A percentile compares a stretch with the other conserved stretches of the same genome.
Conservation (phyloP, 2,113 vertebrate genomes). For the Macrotus californicus region DNA sequence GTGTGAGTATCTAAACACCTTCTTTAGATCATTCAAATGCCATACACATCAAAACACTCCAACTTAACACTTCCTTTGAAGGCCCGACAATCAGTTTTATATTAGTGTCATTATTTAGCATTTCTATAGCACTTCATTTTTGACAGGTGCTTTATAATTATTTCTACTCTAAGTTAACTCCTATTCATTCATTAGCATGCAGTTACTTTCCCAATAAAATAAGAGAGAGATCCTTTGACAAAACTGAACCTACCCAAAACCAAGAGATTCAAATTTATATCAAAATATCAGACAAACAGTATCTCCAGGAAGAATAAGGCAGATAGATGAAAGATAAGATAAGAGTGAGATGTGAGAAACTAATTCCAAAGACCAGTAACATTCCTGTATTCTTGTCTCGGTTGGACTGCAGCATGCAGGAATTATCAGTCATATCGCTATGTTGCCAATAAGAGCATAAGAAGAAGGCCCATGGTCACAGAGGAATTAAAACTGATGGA, state of each 20-base stretch:
- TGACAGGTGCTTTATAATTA: slow-evolving; percentile 69
- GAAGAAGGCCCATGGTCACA: not conserved
- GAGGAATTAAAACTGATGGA: not conserved
- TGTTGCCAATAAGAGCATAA: not conserved
- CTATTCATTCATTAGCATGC: slow-evolving; percentile 56
- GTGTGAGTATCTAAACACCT: slow-evolving; percentile 61
- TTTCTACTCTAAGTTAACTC: slow-evolving; percentile 61
- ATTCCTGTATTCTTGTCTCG: not conserved
- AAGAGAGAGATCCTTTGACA: not conserved
- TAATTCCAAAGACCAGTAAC: not conserved
- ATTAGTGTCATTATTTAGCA: slow-evolving; percentile 71
- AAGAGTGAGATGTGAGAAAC: not conserved
- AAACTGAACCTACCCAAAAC: slow-evolving; percentile 15
- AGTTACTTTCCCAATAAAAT: slow-evolving; percentile 36
- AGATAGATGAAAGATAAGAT: not conserved
- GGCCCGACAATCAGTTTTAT: slow-evolving; percentile 68
- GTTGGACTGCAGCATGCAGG: not conserved
- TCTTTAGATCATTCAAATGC: slow-evolving; percentile 70
- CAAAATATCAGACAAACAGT: not conserved
- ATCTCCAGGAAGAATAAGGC: not conserved
- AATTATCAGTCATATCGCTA: not conserved
- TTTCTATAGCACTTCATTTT: slow-evolving; percentile 74
- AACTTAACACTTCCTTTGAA: slow-evolving; percentile 71
- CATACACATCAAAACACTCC: slow-evolving; percentile 67
- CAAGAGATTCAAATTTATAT: slow-evolving; percentile 10